Evolutionary conservation across 2,888 invertebrate genomes (phyloP).

Genomic region (Argyresthia goedartella): DNA sequence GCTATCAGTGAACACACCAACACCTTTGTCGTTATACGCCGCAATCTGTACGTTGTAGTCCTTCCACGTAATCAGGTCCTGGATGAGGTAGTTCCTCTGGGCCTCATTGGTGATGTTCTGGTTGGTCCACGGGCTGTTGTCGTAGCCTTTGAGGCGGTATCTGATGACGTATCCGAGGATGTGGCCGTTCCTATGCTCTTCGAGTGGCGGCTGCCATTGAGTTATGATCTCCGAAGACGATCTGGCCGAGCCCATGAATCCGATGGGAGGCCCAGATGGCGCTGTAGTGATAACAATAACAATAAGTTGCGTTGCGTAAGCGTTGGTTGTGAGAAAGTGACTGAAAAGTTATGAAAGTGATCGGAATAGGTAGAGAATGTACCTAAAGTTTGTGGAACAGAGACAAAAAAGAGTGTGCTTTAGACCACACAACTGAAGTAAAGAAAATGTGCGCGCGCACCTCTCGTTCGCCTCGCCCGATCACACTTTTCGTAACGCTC

Average conservation of each 20-base stretch:
- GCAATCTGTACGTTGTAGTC: slow-evolving; percentile 97
- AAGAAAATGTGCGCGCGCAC: too few species aligned
- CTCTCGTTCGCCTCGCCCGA: too few species aligned
- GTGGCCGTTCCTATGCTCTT: slow-evolving; percentile 95
- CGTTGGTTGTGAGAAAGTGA: background rate
- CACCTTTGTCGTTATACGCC: slow-evolving; percentile 96
- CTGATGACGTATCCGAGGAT: slow-evolving; percentile 94
- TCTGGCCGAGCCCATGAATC: slow-evolving; percentile 94
- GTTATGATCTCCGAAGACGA: slow-evolving; percentile 96
- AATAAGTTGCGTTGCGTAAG: background rate
- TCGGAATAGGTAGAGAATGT: too few species aligned
- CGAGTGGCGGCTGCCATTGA: slow-evolving; percentile 96
- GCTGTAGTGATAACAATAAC: slow-evolving; percentile 64
- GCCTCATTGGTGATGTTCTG: slow-evolving; percentile 95
- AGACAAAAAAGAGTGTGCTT: too few species aligned
- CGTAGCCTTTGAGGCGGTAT: slow-evolving; percentile 92
- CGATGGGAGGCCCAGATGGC: slow-evolving; percentile 95
- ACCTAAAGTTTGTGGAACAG: too few species aligned
- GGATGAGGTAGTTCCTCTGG: slow-evolving; percentile 89
- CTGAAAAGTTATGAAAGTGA: too few species aligned
- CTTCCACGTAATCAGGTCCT: slow-evolving; percentile 97
- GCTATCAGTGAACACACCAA: slow-evolving; percentile 91
- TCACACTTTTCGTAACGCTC: too few species aligned
- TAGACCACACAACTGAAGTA: too few species aligned
- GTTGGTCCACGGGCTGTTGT: slow-evolving; percentile 91